Evolutionary conservation across 2,113 vertebrate species (phyloP).

Genomic region (Sphaerodactylus townsendi): DNA sequence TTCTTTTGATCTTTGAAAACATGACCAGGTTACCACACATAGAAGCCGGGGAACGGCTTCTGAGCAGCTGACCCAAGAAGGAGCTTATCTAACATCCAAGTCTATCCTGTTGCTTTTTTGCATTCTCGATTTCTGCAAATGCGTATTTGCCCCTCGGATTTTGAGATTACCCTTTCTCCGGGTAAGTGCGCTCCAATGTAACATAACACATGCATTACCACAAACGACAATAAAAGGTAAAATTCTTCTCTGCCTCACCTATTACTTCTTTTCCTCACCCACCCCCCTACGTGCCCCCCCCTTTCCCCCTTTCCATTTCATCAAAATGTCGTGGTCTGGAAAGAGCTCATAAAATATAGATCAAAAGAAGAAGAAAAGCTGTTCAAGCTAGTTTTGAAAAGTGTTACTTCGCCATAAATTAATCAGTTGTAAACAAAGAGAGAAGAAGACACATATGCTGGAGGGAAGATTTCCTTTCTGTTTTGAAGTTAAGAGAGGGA

Average conservation of each 20-base stretch:
- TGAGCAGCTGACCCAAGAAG: conserved; percentile 41
- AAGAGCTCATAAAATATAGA: not conserved
- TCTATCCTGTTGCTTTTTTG: conserved; percentile 35
- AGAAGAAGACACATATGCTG: conserved; percentile 22
- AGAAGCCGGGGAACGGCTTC: not conserved
- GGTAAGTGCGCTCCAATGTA: conserved; percentile 7
- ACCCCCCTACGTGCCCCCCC: too few species aligned
- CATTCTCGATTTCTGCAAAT: conserved; percentile 7
- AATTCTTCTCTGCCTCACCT: conserved; percentile 11
- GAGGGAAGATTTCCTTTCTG: conserved; percentile 28
- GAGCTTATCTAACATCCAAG: conserved; percentile 37
- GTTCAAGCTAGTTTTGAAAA: conserved; percentile 9
- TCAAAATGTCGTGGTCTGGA: not conserved
- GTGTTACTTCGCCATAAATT: not conserved
- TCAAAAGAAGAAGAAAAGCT: not conserved
- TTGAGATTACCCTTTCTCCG: conserved; percentile 30
- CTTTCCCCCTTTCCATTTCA: conserved; percentile 8
- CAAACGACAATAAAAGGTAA: conserved; percentile 42
- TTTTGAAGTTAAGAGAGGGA: conserved; percentile 23
- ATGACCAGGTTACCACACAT: conserved; percentile 18
- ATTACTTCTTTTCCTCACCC: not conserved
- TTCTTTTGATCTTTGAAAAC: conserved; percentile 22
- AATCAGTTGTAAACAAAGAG: conserved; percentile 2
- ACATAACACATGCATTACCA: conserved; percentile 23
- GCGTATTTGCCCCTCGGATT: conserved; percentile 3